Percentiles rank a stretch among this genome's conserved stretches.
Conservation (phyloP, 2,888 invertebrate species). For the Frankliniella fusca region DNA sequence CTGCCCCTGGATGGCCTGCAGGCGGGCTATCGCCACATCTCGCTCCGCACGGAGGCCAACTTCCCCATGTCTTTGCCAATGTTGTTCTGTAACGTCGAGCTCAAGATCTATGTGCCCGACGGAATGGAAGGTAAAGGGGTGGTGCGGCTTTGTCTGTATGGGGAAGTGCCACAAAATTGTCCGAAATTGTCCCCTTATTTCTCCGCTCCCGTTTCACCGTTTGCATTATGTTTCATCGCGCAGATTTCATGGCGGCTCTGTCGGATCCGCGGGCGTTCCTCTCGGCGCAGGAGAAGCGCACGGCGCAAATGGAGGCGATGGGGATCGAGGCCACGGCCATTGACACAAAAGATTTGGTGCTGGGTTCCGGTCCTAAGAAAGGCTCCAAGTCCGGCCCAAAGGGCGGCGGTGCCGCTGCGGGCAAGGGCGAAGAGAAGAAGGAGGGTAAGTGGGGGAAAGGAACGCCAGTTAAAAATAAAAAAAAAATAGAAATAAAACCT, state of each 20-base stretch:
- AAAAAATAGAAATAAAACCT: neutral
- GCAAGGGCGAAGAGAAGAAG: constrained; percentile 63
- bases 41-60: constrained; percentile 95
- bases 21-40: constrained; percentile 96
- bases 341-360: constrained; percentile 45
- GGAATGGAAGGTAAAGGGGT: constrained; percentile 77
- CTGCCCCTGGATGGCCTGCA: constrained; percentile 96
- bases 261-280: constrained; percentile 91
- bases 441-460: constrained; percentile 54
- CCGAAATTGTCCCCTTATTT: neutral
- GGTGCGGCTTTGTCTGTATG: neutral
- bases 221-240: constrained; percentile 14
- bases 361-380: constrained; percentile 41
- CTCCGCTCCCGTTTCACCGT: neutral
- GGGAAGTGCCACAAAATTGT: neutral
- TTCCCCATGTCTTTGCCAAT: constrained; percentile 98
- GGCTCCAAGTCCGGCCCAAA: constrained; percentile 42
- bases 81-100: constrained; percentile 97
- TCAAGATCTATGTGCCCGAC: constrained; percentile 99
- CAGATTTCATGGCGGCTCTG: constrained; percentile 95
- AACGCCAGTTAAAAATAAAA: neutral
- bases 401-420: constrained; percentile 56
- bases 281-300: constrained; percentile 79
- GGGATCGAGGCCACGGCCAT: constrained; percentile 79
- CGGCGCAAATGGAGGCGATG: constrained; percentile 90